A percentile compares a stretch with the other conserved stretches of the same genome.
These are phyloP conservation scores for Kryptolebias marmoratus DNA, from an alignment of 2,113 vertebrate species.

Conservation along the genomic window DNA sequence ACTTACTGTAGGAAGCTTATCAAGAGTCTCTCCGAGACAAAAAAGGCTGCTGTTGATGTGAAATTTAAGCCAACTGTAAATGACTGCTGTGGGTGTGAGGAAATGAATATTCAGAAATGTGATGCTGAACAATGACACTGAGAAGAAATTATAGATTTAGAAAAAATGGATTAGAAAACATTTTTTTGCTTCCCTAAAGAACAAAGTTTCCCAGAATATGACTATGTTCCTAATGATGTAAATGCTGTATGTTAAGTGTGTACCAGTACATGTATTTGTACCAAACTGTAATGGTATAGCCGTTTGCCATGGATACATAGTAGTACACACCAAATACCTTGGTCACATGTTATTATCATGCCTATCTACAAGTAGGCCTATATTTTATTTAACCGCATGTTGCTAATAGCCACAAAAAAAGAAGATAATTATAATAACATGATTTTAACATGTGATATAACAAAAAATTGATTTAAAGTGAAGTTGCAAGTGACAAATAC, in stretches of 20 bases:
- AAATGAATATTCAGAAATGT: slow-evolving; percentile 19
- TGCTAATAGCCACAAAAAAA: no score
- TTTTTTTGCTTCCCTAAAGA: slow-evolving; percentile 8
- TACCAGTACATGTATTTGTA: no score
- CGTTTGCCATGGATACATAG: no score
- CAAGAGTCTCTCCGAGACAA: slow-evolving; percentile 1
- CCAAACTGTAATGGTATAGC: no score
- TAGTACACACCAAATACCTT: no score
- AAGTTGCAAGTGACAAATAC: no score
- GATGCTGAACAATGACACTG: slow-evolving; percentile 1
- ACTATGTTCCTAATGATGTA: neutral
- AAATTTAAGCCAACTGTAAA: slow-evolving; percentile 11
- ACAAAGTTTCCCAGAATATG: slow-evolving; percentile 15
- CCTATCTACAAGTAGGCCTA: no score
- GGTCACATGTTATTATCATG: no score
- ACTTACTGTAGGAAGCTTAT: slow-evolving; percentile 3
- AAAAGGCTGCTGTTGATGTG: neutral
- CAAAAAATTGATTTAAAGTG: no score
- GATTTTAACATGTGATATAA: no score
- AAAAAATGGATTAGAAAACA: neutral
- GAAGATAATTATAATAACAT: no score
- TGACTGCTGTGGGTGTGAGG: slow-evolving; percentile 17
- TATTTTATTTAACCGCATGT: no score
- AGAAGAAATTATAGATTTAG: neutral
- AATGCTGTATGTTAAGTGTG: neutral